phyloP scores from a whole-genome alignment of 2,113 vertebrate genomes.

The Coryphaenoides rupestris region DNA sequence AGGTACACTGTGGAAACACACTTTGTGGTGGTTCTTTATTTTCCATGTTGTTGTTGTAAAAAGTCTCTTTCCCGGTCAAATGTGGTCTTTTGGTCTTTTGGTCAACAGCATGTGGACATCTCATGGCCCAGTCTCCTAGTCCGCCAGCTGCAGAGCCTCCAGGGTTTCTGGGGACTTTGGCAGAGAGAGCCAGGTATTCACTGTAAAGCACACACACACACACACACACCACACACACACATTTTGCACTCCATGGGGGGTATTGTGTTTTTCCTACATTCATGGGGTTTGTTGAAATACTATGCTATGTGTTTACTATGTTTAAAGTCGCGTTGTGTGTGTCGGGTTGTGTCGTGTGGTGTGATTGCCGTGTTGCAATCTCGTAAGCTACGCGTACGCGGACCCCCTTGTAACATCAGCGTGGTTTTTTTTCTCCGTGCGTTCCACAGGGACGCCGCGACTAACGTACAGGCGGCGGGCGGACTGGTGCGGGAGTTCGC shows the following conservation, averaged over 20 bases:
- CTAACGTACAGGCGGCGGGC: conserved; percentile 23
- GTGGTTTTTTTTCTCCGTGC: conserved; percentile 5
- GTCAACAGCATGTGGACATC: conserved; percentile 39
- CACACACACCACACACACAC: too few relatives aligned
- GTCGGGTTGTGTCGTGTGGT: too few relatives aligned
- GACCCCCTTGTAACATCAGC: neutral
- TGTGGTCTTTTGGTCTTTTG: neutral
- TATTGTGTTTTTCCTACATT: conserved; percentile 32
- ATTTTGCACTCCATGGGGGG: too few relatives aligned
- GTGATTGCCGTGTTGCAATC: too few relatives aligned
- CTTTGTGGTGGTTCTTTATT: neutral
- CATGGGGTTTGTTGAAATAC: conserved; percentile 21
- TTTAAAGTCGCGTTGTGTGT: too few relatives aligned
- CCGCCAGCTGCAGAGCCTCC: conserved; percentile 1
- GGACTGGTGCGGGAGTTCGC: conserved; percentile 4
- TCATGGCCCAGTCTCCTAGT: conserved; percentile 14
- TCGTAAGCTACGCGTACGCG: too few relatives aligned
- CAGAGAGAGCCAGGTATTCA: conserved; percentile 46
- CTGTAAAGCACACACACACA: neutral
- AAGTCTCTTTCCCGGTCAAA: neutral
- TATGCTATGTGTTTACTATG: conserved; percentile 30
- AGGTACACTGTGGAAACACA: conserved; percentile 42
- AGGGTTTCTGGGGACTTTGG: conserved; percentile 42
- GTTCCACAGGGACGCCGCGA: conserved; percentile 35
- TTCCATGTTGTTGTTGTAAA: too few relatives aligned